Conservation (phyloP, 2,888 invertebrate genomes). For the Stegana nigrithorax region DNA sequence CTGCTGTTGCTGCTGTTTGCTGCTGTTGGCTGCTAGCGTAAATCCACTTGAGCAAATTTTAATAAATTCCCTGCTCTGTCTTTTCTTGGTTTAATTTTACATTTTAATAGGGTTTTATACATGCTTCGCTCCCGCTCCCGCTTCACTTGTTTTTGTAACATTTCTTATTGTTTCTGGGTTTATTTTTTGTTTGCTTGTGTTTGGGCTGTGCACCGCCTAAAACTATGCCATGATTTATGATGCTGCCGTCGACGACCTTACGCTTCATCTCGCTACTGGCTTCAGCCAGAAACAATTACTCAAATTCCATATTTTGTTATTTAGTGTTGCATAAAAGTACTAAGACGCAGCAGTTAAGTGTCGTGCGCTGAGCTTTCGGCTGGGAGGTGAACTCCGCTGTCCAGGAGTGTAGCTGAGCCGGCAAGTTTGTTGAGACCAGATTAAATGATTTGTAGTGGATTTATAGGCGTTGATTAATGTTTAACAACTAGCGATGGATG, state of each 20-base stretch:
- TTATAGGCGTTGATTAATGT: slow-evolving; percentile 53
- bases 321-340: slow-evolving; percentile 13
- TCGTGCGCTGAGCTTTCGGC: neutral
- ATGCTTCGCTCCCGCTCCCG: no score
- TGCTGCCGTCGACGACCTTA: slow-evolving; percentile 19
- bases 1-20: no score
- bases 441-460: slow-evolving; percentile 49
- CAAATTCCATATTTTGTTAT: slow-evolving; percentile 53
- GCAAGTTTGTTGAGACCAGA: slow-evolving; percentile 43
- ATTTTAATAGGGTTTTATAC: slow-evolving; percentile 57
- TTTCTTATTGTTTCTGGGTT: neutral
- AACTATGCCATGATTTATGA: slow-evolving; percentile 63
- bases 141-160: no score
- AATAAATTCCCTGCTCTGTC: slow-evolving; percentile 32
- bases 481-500: neutral
- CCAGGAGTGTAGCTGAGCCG: neutral
- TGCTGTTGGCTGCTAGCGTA: slow-evolving; percentile 1
- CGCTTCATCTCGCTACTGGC: neutral
- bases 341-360: neutral
- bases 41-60: slow-evolving; percentile 37
- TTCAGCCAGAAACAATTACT: slow-evolving; percentile 56
- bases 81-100: slow-evolving; percentile 50
- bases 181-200: neutral
- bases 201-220: slow-evolving; percentile 42
- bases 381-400: no score